phyloP scores from a whole-genome alignment of 2,113 vertebrate genomes.

The Apodemus sylvaticus region DNA sequence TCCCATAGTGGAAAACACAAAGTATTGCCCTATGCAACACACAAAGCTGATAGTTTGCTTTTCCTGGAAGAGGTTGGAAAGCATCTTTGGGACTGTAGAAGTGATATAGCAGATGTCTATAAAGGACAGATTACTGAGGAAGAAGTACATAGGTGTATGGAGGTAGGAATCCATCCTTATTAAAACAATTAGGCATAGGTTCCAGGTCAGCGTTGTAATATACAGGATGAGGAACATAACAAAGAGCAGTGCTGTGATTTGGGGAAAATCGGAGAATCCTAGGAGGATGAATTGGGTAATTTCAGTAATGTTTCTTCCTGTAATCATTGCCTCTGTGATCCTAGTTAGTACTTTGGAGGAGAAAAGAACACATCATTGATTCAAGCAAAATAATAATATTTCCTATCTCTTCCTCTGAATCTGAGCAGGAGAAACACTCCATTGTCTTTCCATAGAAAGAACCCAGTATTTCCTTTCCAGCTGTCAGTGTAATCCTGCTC shows the following conservation, averaged over 20 bases:
- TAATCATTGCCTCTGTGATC: neutral
- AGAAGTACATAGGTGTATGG: constrained; percentile 69
- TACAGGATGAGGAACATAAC: no score
- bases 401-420: fast-evolving
- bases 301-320: constrained; percentile 1
- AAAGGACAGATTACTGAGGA: constrained; percentile 60
- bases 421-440: neutral
- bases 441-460: neutral
- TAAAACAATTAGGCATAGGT: constrained; percentile 48
- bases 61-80: no score
- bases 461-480: fast-evolving
- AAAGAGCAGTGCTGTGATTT: neutral
- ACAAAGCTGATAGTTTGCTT: no score
- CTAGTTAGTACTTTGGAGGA: neutral
- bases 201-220: constrained; percentile 20
- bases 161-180: constrained; percentile 53
- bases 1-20: no score
- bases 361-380: neutral
- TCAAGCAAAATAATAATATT: neutral
- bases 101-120: no score
- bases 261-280: constrained; percentile 64
- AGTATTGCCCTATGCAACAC: no score
- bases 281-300: constrained; percentile 43
- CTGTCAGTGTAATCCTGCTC: neutral
- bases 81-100: no score